These are phyloP conservation scores for Vannuccia rotundouncinata DNA, from an alignment of 2,888 invertebrate species.

Conservation along the genomic window DNA sequence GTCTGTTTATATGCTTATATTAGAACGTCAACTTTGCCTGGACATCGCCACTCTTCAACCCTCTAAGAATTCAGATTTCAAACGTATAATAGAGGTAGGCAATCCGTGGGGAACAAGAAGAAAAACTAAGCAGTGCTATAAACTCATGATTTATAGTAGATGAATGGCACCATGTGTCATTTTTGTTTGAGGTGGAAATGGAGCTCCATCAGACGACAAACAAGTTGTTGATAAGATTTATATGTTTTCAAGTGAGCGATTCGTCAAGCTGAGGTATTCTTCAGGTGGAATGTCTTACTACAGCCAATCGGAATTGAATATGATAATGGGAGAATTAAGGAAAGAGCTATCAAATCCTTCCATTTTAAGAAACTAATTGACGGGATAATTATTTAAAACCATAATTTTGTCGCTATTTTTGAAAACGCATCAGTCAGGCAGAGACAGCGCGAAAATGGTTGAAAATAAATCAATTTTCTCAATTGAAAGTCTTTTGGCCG, in stretches of 20 bases:
- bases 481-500: conserved; percentile 9
- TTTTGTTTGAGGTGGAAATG: background rate
- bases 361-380: background rate
- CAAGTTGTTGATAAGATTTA: background rate
- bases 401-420: background rate
- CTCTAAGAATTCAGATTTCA: no score
- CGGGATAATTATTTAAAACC: background rate
- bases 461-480: background rate
- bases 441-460: background rate
- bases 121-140: background rate
- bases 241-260: background rate
- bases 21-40: no score
- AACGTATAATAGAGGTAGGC: no score
- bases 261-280: background rate
- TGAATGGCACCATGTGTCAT: background rate
- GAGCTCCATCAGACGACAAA: background rate
- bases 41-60: no score
- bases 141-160: background rate
- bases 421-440: background rate
- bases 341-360: background rate
- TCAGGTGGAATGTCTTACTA: background rate
- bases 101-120: no score
- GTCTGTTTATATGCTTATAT: no score
- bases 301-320: background rate
- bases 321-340: background rate